Evolutionary conservation across 2,797 vertebrate genomes (phyloP), one percentile per base, ranked within the genome.

Genomic region (Enteromius radiatus): DNA sequence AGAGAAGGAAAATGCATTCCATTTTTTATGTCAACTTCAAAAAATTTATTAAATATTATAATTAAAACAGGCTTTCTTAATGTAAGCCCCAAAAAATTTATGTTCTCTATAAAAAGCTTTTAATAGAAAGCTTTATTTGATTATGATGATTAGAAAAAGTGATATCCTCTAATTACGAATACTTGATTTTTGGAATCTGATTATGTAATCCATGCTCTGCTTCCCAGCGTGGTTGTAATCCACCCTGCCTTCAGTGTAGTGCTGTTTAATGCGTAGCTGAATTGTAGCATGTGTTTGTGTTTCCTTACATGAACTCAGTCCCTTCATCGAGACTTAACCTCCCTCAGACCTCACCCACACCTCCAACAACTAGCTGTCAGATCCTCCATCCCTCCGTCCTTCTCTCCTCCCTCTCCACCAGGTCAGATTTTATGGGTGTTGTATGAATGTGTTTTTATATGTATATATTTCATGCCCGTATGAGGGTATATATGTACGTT

Each of bases 301-400:
- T 90, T 90, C 91, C 93, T 90, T 85, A 87, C 92, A 90, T 86
- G 28, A 59, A 86, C 82, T 67, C 88, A 94, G 94, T 91, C 88
- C 88, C 61, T 82, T 91, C 93, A 90, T 94, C 92, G 49, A 90
- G 92, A 90, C 94, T 92, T 90, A 94, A 94, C 91, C 92, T 95
- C 87, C 94, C 93, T 91, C 94, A 92, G 91, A 95, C 95, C 92
- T 93, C 88, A 75, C 95, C 95, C 91, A 95, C 93, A 82, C 95
- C 94, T 92, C 95, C 95, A 92, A 93, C 96, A 89, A 96, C 95
- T 90, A 96, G 95, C 92, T 95, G 95, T 91, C 94, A 93, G 94
- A 92, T 92, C 89, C 91, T 93, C 80, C 93, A 94, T 90, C 93
- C 95, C 89, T 91, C 93, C 91, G 89, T 93, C 12, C 91, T 93